Conservation (phyloP, 2,888 invertebrate species). For the Mesorhabditis sp. region DNA sequence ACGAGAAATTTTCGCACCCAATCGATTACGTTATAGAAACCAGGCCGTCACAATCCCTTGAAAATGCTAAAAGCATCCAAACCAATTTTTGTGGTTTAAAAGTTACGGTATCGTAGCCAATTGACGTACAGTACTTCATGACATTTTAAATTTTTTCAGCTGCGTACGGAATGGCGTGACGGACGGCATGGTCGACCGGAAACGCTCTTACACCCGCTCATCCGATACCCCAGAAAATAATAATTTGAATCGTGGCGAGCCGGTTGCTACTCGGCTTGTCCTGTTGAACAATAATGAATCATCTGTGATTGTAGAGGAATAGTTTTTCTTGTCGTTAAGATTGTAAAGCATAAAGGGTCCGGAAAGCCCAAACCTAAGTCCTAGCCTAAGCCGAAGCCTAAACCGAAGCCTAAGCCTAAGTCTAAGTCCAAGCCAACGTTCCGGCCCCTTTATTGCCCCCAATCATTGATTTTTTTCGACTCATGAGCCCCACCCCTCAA, state of each 20-base stretch:
- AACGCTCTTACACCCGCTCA: neutral
- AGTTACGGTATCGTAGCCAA: too few species aligned
- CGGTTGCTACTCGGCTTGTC: neutral
- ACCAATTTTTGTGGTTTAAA: too few species aligned
- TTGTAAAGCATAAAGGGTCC: too few species aligned
- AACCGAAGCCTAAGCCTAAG: neutral
- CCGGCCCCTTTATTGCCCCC: too few species aligned
- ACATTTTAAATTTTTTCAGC: neutral
- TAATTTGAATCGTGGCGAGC: neutral
- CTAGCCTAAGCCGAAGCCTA: neutral
- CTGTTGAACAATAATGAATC: slow-evolving; percentile 3
- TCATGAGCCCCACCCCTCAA: too few species aligned
- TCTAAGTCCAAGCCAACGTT: too few species aligned
- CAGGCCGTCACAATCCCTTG: too few species aligned
- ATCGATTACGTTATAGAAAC: too few species aligned
- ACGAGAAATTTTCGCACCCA: too few species aligned
- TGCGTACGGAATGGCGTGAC: neutral
- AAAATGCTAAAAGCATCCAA: too few species aligned
- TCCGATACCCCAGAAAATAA: neutral
- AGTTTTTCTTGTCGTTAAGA: neutral
- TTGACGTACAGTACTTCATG: neutral
- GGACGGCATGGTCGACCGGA: slow-evolving; percentile 1
- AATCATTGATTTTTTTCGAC: too few species aligned
- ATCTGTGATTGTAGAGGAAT: slow-evolving; percentile 2
- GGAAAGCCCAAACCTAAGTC: too few species aligned